A percentile compares a stretch with the other conserved stretches of the same genome.
Conservation (phyloP, 2,113 vertebrate genomes). For the Dicentrarchus labrax region DNA sequence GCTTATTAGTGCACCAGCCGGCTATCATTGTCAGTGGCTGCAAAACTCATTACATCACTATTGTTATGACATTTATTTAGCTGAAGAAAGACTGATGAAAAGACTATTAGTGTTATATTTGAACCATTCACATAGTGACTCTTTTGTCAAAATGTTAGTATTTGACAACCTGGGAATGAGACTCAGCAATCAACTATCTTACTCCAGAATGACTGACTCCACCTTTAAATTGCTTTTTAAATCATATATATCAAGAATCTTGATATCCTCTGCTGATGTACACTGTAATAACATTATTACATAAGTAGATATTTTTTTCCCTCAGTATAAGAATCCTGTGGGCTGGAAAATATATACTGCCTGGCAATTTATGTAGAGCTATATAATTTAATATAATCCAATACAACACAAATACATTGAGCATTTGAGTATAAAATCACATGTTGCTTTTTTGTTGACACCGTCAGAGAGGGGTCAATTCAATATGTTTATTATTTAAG, state of each 20-base stretch:
- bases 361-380: background rate
- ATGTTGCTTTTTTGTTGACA: too few relatives aligned
- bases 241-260: background rate
- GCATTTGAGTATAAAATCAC: too few relatives aligned
- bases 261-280: background rate
- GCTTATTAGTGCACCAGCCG: conserved; percentile 2
- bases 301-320: background rate
- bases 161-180: too few relatives aligned
- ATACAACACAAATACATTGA: background rate
- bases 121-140: too few relatives aligned
- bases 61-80: conserved; percentile 8
- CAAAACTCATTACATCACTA: background rate
- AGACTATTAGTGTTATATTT: background rate
- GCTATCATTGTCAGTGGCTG: background rate
- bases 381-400: background rate
- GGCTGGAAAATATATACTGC: background rate
- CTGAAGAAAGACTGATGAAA: background rate
- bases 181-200: too few relatives aligned
- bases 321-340: background rate
- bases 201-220: too few relatives aligned
- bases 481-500: background rate
- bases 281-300: background rate
- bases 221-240: too few relatives aligned
- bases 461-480: background rate
- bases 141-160: too few relatives aligned